Conservation (phyloP, 2,797 vertebrate genomes). For the Gobionotothen gibberifrons region DNA sequence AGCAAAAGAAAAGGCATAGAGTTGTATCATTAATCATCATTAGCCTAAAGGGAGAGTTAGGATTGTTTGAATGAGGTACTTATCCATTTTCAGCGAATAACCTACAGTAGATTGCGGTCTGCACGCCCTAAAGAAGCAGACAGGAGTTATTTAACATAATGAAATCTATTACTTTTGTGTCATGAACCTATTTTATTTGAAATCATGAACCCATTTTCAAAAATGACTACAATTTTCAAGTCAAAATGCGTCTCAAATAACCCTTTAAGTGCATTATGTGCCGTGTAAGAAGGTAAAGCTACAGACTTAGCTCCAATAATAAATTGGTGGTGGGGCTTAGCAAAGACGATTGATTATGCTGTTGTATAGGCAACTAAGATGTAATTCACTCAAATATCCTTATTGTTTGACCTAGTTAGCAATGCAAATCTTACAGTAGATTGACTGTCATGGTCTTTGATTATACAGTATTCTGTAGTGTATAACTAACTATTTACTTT, state of each 20-base stretch:
- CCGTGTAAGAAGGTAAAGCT: neutral
- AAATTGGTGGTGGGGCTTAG: neutral
- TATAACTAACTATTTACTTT: too few species aligned
- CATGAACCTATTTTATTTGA: neutral
- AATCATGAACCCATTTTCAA: neutral
- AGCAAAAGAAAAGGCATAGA: neutral
- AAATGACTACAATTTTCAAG: neutral
- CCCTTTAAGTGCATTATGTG: neutral
- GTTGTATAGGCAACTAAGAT: neutral
- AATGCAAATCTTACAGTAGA: neutral
- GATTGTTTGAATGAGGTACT: too few species aligned
- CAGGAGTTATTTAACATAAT: too few species aligned
- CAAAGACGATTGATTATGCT: neutral
- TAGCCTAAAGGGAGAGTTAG: neutral
- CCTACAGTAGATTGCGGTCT: too few species aligned
- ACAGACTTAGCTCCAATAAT: neutral
- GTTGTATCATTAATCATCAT: neutral
- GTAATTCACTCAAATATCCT: neutral
- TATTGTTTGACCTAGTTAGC: neutral
- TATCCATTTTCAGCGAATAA: too few species aligned
- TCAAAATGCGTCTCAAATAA: neutral
- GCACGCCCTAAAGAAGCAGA: too few species aligned
- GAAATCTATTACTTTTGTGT: too few species aligned
- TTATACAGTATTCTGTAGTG: too few species aligned
- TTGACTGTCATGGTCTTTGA: neutral